A percentile compares a stretch with the other conserved stretches of the same genome.
phyloP scores from a whole-genome alignment of 2,113 vertebrate species.

The Microcebus tavaratra region DNA sequence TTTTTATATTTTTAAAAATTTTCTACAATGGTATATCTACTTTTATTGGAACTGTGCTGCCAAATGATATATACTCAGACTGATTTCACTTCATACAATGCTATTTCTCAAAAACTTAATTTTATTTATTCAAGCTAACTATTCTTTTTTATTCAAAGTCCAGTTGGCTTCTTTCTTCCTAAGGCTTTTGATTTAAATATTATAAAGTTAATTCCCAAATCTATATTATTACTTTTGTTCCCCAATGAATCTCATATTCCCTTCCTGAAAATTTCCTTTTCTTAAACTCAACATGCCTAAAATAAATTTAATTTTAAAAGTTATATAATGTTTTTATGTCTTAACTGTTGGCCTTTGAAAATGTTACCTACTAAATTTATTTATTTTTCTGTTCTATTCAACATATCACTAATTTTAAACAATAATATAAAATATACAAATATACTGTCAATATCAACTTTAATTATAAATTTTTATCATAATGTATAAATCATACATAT shows the following conservation, averaged over 20 bases:
- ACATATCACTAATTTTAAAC: not conserved
- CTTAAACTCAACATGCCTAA: not conserved
- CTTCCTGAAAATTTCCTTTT: not conserved
- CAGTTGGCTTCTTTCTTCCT: not conserved
- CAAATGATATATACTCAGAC: not conserved
- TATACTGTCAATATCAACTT: not conserved
- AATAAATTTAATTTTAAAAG: not conserved
- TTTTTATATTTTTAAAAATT: not conserved
- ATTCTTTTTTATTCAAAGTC: not conserved
- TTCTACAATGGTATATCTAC: not conserved
- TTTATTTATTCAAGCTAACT: not conserved
- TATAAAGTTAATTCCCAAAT: not conserved
- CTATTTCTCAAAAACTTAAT: not conserved
- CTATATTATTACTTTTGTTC: not conserved
- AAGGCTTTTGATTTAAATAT: not conserved
- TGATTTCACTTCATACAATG: not conserved
- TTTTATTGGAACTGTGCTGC: not conserved
- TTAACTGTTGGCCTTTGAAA: not conserved
- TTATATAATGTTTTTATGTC: not conserved
- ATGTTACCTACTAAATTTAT: not conserved
- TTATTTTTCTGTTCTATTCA: not conserved
- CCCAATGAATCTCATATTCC: not conserved
- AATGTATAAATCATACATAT: not conserved
- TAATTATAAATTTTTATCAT: not conserved
- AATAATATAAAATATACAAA: not conserved